Evolutionary conservation across 2,113 vertebrate genomes (phyloP), one percentile per base, ranked within the genome.

Genomic region (Aix galericulata): DNA sequence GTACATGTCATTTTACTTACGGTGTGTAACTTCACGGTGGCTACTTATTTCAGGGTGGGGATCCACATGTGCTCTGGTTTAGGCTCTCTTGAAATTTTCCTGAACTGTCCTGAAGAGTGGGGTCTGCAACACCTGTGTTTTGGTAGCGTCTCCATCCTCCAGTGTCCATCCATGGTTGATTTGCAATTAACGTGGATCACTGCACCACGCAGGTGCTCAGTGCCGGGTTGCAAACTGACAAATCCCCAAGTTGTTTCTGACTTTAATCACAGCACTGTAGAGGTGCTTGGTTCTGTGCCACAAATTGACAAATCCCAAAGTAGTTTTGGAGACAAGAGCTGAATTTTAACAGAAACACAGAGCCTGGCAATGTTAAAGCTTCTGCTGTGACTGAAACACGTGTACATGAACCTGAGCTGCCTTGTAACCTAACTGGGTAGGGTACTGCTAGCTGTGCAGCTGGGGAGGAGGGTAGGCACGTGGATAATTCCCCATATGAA

Each of bases 131-230:
- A 10, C 38, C 42, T 9, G 6, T 38, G 23, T 60, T 81, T 90
- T 9, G 2, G 4, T 44, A 32, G 42, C 48, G 34, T 52, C 38
- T 90, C 36, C 7, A 5, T 68, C 11, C 38, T 40, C 26, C 38
- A 13, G 23, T 29, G 36, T 64, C 46, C 40, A 34, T 67, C 53
- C 72, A 32, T 6, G 36, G 58, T 40, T 90, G 77, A 76, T 92
- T 74, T 89, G 62, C 31, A 74, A 91, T 89, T 73, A 92, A 85
- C 77, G 71, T 87, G 72, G 83, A 80, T 86, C 80, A 38, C 80
- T 83, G 40, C 71, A n/a, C 55, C 4, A 6, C 53, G 48, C 59
- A 63, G 34, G 78, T 87, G 71, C 81, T 85, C 67, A 62, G 55
- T 3, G 8, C 80, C 77, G 55, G 69, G 64, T 72, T 66, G 52